Base-by-base conservation (phyloP, 2,113 vertebrate species). In the chimpanzee (Pan troglodytes) region DNA sequence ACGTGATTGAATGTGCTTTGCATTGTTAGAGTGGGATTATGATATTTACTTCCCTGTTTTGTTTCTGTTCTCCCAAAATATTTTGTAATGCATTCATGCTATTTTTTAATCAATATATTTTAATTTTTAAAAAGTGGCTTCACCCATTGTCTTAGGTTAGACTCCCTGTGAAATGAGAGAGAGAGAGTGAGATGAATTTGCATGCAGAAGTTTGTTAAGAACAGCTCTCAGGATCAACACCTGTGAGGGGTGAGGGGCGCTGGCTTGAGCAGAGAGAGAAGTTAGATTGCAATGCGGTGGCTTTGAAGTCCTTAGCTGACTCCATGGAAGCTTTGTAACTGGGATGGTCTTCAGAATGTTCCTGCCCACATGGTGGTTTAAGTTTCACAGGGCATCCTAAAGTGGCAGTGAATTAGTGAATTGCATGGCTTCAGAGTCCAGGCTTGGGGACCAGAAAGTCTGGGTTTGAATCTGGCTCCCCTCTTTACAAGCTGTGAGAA, bases 81-180 rank as follows among this genome's bases (percentile, higher is more conserved):
- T 48, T 89, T 93, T 73, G 8, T 82, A 61, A 89, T 48, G 38
- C 8, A 59, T 6, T 45, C 43, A 40, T 64, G 11, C 43, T 86
- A 45, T 38, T 83, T 78, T 85, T 80, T 90, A 30, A 88, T 50
- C 22, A 86, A 48, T 6, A 70, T 5, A 30, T 55, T 85, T 88
- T 48, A 72, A 57, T 84, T 92, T 87, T 93, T 87, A 27, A 40
- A 88, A 83, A n/a, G 40, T 18, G n/a, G 5, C 40, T 84, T 50
- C 17, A 23, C 55, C 35, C 20, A 1, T 68, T 38, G 9, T 83
- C 48, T 43, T 50, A 57, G 57, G 55, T 83, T 64, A 17, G 5
- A 38, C 68, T 90, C 22, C 50, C 17, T 70, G 18, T 18, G 14
- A 72, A 43, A 38, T 9, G 32, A 20, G 85, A 7, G n/a, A 20